Evolutionary conservation across 2,113 vertebrate genomes (phyloP).

Genomic region (Menura novaehollandiae): DNA sequence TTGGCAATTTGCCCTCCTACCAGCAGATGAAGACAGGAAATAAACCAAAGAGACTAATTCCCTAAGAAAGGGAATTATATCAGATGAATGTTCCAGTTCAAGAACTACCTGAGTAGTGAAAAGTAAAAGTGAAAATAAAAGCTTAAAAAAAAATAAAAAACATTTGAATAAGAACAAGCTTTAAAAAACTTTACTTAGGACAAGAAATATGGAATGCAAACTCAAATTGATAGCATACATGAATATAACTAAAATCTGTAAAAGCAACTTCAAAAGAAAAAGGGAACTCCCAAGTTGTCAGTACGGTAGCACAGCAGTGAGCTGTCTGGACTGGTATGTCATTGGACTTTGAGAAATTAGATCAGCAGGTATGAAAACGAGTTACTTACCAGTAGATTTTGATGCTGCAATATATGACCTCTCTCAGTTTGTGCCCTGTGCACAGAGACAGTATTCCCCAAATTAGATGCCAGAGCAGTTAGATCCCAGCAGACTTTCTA

Average conservation of each 20-base stretch:
- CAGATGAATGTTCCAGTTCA: slow-evolving; percentile 61
- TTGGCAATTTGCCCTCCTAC: slow-evolving; percentile 61
- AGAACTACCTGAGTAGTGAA: slow-evolving; percentile 58
- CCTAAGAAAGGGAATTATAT: slow-evolving; percentile 57
- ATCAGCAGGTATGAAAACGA: background rate
- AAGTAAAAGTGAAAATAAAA: slow-evolving; percentile 60
- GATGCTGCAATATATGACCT: background rate
- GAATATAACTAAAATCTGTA: slow-evolving; percentile 24
- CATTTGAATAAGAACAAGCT: slow-evolving; percentile 37
- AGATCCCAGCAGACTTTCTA: background rate
- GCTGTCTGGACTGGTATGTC: slow-evolving; percentile 42
- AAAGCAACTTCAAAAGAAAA: slow-evolving; percentile 38
- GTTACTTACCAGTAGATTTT: slow-evolving; percentile 39
- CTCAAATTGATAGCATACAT: slow-evolving; percentile 33
- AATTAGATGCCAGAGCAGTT: background rate
- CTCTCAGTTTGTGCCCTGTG: background rate
- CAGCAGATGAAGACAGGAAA: slow-evolving; percentile 67
- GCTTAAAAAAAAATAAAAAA: slow-evolving; percentile 36
- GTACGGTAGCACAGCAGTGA: background rate
- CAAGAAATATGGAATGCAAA: slow-evolving; percentile 50
- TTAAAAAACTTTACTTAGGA: slow-evolving; percentile 9
- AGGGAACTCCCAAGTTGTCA: background rate
- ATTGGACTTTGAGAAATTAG: slow-evolving; percentile 65
- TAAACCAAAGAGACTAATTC: slow-evolving; percentile 62
- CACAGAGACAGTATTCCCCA: background rate